A percentile compares a stretch with the other conserved stretches of the same genome.
These are phyloP conservation scores for Pelvicachromis taeniatus DNA, from an alignment of 2,113 vertebrate species.

Conservation along the genomic window DNA sequence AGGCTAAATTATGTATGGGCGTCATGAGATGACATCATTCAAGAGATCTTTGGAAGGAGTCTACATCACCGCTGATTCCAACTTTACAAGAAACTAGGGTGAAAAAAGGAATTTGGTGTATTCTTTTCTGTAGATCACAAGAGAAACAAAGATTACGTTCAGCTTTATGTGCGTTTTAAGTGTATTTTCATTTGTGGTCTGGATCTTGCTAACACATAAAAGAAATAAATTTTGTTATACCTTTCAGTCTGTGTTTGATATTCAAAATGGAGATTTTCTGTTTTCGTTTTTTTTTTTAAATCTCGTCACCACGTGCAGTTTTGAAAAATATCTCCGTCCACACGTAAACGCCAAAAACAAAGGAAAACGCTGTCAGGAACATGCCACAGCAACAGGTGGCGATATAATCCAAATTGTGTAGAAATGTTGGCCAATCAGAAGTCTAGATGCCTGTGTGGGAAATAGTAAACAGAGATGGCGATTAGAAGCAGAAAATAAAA, in stretches of 20 bases:
- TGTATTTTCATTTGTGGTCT: neutral
- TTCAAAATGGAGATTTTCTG: no score
- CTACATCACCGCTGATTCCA: neutral
- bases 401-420: no score
- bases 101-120: neutral
- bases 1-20: slow-evolving; percentile 33
- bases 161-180: neutral
- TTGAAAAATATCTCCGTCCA: no score
- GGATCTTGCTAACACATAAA: neutral
- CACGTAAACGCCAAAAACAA: no score
- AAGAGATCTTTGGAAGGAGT: neutral
- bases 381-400: no score
- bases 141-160: neutral
- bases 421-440: no score
- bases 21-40: slow-evolving; percentile 33
- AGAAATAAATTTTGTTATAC: neutral
- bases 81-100: neutral
- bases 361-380: no score
- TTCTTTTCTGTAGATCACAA: neutral
- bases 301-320: no score
- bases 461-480: no score
- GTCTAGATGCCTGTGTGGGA: no score
- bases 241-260: neutral
- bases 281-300: no score
- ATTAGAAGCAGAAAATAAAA: no score